Conservation (phyloP, 2,888 invertebrate genomes). For the Allacma fusca region DNA sequence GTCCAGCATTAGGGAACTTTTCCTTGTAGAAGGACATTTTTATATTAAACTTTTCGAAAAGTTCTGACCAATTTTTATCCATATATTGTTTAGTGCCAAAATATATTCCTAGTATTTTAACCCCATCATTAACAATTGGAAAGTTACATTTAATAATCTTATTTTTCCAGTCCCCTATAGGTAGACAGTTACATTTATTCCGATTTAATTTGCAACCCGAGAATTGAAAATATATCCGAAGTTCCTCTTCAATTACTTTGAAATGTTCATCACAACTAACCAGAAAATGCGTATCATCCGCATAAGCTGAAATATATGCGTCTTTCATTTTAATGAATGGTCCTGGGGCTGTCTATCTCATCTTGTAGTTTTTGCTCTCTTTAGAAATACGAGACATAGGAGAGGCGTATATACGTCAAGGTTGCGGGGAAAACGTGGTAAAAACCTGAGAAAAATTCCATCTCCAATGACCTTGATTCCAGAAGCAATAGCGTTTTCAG, state of each 20-base stretch:
- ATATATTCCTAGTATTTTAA: constrained; percentile 9
- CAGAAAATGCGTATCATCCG: neutral
- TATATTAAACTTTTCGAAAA: neutral
- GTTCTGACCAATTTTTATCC: neutral
- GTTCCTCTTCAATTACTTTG: neutral
- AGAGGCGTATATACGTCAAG: too few relatives aligned
- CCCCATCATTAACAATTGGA: neutral
- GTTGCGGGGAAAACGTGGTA: too few relatives aligned
- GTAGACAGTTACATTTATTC: neutral
- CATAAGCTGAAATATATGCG: neutral
- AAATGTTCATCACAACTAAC: neutral
- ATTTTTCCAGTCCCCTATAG: neutral
- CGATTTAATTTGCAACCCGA: neutral
- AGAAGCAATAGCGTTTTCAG: too few relatives aligned
- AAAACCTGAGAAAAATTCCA: too few relatives aligned
- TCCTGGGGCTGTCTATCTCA: too few relatives aligned
- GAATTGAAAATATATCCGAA: neutral
- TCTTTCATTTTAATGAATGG: too few relatives aligned
- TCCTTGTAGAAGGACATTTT: neutral
- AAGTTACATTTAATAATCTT: neutral
- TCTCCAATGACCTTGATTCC: too few relatives aligned
- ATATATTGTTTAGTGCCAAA: neutral
- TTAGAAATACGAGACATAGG: too few relatives aligned
- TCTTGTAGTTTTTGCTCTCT: too few relatives aligned
- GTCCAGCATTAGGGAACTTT: neutral